Evolutionary conservation across 37 sponge, comb jelly and placozoan species (phyloP).

Genomic region (Hormiphora californensis): DNA sequence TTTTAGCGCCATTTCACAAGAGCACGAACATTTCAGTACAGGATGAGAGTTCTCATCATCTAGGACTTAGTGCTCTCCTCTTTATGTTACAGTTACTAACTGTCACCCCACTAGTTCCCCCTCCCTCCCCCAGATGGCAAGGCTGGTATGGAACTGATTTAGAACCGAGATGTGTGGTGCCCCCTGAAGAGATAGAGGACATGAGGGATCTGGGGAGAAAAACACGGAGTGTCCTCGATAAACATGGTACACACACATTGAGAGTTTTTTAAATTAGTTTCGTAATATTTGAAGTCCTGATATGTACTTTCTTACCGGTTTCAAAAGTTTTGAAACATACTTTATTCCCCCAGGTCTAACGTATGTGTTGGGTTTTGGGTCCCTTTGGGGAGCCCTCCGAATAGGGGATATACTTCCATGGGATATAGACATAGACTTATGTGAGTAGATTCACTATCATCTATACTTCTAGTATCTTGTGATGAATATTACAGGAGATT

Average conservation of each 20-base stretch:
- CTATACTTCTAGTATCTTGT: neutral
- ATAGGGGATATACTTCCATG: conserved; percentile 15
- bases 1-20: too few relatives aligned
- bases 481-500: too few relatives aligned
- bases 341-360: neutral
- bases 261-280: neutral
- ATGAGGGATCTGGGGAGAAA: neutral
- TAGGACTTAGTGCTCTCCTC: too few relatives aligned
- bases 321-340: neutral
- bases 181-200: conserved; percentile 10
- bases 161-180: conserved; percentile 1
- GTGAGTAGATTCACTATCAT: too few relatives aligned
- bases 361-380: neutral
- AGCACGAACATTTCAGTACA: too few relatives aligned
- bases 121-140: neutral
- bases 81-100: too few relatives aligned
- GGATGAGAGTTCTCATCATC: too few relatives aligned
- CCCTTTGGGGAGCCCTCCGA: conserved; percentile 2
- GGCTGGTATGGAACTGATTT: neutral
- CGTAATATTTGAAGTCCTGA: neutral
- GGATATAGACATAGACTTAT: conserved; percentile 8
- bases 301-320: neutral
- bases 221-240: neutral
- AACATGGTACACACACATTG: too few relatives aligned
- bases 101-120: too few relatives aligned